A percentile compares a stretch with the other conserved stretches of the same genome.
These are phyloP conservation scores for Actenoides hombroni DNA, from an alignment of 2,113 vertebrate species.

Conservation along the genomic window DNA sequence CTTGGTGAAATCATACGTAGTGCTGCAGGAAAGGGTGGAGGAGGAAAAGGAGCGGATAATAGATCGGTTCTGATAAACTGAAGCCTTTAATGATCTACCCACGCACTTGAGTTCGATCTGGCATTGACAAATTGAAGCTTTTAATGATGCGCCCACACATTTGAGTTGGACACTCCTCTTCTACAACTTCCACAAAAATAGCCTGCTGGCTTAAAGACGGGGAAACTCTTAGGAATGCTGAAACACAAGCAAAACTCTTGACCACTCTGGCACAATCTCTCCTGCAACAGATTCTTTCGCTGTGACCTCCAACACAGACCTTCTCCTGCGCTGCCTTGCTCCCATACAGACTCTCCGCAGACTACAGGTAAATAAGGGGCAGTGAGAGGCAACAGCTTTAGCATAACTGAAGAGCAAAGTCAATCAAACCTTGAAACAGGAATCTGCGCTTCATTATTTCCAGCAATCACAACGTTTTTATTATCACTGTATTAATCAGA, in stretches of 20 bases:
- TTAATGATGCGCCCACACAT: conserved; percentile 56
- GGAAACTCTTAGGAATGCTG: not conserved
- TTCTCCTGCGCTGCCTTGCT: not conserved
- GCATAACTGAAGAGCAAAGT: conserved; percentile 24
- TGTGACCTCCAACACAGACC: not conserved
- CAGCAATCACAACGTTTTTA: conserved; percentile 59
- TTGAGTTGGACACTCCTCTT: conserved; percentile 50
- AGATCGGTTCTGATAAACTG: conserved; percentile 57
- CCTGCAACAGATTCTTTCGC: not conserved
- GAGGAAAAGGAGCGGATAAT: conserved; percentile 14
- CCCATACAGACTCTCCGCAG: not conserved
- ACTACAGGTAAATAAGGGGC: not conserved
- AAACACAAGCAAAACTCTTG: not conserved
- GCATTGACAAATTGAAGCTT: conserved; percentile 69
- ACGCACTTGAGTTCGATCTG: conserved; percentile 57
- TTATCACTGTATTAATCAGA: conserved; percentile 63
- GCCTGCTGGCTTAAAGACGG: not conserved
- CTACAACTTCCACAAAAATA: conserved; percentile 43
- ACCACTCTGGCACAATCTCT: not conserved
- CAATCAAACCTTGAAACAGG: conserved; percentile 53
- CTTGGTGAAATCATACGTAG: not conserved
- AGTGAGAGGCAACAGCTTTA: conserved; percentile 17
- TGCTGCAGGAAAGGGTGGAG: conserved; percentile 17
- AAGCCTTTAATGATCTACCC: conserved; percentile 65
- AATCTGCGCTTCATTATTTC: conserved; percentile 62